phyloP scores from a whole-genome alignment of 2,113 vertebrate species.

The Rhineura floridana region DNA sequence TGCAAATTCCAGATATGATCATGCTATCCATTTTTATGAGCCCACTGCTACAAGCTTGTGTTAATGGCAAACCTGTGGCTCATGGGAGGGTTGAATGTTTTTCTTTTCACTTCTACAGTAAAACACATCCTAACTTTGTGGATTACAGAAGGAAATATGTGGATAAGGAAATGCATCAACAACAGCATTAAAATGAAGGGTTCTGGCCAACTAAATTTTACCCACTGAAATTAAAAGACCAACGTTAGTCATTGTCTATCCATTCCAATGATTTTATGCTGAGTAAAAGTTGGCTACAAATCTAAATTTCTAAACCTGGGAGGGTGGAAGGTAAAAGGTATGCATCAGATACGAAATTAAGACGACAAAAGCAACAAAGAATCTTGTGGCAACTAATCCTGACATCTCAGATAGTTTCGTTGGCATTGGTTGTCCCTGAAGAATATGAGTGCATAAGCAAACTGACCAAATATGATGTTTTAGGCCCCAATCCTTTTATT shows the following conservation, averaged over 20 bases:
- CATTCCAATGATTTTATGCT: too few relatives aligned
- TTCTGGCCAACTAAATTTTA: background rate
- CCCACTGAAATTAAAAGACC: background rate
- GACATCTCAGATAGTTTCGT: background rate
- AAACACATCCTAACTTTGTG: constrained; percentile 22
- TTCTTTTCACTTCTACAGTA: background rate
- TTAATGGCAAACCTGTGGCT: constrained; percentile 39
- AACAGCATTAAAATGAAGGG: background rate
- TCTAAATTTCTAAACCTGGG: too few relatives aligned
- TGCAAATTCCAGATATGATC: constrained; percentile 63
- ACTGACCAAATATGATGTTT: background rate
- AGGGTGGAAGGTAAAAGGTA: too few relatives aligned
- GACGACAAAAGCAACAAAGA: background rate
- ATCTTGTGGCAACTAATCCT: too few relatives aligned
- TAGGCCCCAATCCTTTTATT: too few relatives aligned
- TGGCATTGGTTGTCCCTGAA: background rate
- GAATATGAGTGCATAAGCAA: background rate
- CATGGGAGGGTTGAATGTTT: background rate
- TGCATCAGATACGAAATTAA: background rate
- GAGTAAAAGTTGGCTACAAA: too few relatives aligned
- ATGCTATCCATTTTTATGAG: constrained; percentile 64
- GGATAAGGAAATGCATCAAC: too few relatives aligned
- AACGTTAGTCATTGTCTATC: too few relatives aligned
- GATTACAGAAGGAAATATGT: constrained; percentile 31
- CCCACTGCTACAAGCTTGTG: constrained; percentile 4